Percentiles rank a stretch among this genome's conserved stretches.
These are phyloP conservation scores for Hyposmocoma kahamanoa DNA, from an alignment of 1,140 invertebrate genomes.

Conservation along the genomic window DNA sequence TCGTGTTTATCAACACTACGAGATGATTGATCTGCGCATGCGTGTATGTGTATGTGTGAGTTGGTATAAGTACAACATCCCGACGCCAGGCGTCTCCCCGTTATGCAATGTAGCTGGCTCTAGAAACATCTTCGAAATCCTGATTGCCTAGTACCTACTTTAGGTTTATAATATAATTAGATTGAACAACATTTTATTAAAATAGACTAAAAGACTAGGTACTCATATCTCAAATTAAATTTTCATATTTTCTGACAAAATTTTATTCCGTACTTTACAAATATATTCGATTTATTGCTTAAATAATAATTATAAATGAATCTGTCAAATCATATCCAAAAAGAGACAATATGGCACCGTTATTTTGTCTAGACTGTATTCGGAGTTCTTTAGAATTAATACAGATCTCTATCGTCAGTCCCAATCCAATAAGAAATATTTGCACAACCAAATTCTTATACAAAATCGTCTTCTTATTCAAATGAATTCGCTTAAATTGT, in stretches of 20 bases:
- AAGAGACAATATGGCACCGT: slow-evolving; percentile 9
- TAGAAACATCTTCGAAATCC: slow-evolving; percentile 34
- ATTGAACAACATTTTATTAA: too few relatives aligned
- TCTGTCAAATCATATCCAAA: slow-evolving; percentile 13
- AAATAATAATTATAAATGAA: too few relatives aligned
- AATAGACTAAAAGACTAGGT: too few relatives aligned
- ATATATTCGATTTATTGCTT: too few relatives aligned
- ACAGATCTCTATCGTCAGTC: neutral
- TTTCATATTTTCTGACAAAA: too few relatives aligned
- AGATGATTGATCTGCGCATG: slow-evolving; percentile 33
- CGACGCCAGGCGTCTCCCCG: slow-evolving; percentile 25
- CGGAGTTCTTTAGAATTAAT: neutral
- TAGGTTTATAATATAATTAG: too few relatives aligned
- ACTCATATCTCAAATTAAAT: too few relatives aligned
- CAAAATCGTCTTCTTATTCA: too few relatives aligned
- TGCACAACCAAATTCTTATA: too few relatives aligned
- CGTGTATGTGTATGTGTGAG: slow-evolving; percentile 27
- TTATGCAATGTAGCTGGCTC: slow-evolving; percentile 49
- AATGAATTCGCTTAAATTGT: too few relatives aligned
- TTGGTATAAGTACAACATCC: slow-evolving; percentile 47
- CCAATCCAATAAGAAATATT: neutral
- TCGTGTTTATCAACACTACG: slow-evolving; percentile 57
- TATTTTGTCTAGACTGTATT: neutral
- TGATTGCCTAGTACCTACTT: too few relatives aligned
- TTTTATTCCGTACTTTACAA: too few relatives aligned